These are phyloP conservation scores for Dendrocincla fuliginosa DNA, from an alignment of 2,797 vertebrate genomes.

Conservation along the genomic window DNA sequence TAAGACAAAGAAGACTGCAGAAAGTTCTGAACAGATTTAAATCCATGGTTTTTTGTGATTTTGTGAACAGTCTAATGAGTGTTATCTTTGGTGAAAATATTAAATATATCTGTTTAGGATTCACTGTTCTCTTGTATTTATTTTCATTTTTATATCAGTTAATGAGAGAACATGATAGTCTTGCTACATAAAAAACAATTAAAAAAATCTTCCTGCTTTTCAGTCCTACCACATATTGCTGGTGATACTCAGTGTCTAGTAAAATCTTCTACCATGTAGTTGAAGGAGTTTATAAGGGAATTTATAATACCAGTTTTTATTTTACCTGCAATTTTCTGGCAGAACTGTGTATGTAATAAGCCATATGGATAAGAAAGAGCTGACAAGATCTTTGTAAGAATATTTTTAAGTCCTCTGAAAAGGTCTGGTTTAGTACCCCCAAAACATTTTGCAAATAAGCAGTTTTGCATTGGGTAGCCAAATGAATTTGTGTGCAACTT, in stretches of 20 bases:
- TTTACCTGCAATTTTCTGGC: not conserved
- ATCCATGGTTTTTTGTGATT: not conserved
- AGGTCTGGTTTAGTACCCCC: not conserved
- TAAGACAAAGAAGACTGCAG: not conserved
- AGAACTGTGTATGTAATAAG: not conserved
- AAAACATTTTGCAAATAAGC: not conserved
- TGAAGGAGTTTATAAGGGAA: slow-evolving; percentile 32
- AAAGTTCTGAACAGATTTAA: slow-evolving; percentile 40
- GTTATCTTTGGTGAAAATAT: not conserved
- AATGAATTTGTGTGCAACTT: not conserved
- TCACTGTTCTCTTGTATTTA: not conserved
- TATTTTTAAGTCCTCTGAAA: not conserved
- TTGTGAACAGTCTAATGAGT: not conserved
- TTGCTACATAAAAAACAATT: slow-evolving; percentile 40
- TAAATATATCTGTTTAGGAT: not conserved
- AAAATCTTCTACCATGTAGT: not conserved
- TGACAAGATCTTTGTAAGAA: not conserved
- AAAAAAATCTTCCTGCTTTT: slow-evolving; percentile 37
- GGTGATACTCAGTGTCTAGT: slow-evolving; percentile 34
- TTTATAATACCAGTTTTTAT: slow-evolving; percentile 28
- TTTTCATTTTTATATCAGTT: not conserved
- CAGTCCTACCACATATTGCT: slow-evolving; percentile 16
- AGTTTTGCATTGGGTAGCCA: not conserved
- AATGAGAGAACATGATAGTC: not conserved
- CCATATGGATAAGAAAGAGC: not conserved